Conservation (phyloP, 2,797 vertebrate species). For the Tadarida brasiliensis region DNA sequence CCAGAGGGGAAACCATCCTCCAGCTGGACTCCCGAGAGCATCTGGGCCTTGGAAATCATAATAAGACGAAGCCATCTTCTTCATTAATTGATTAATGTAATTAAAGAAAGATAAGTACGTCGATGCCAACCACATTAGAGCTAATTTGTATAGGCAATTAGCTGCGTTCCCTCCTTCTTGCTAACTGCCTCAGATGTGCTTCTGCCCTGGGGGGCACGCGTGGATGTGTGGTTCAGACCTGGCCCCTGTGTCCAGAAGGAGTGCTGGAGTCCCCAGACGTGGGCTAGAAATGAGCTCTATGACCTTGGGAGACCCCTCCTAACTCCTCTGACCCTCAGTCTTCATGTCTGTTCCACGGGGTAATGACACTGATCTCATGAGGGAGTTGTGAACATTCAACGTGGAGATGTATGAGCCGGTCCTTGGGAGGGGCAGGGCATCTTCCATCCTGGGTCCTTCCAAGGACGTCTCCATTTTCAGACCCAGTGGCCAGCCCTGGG, state of each 20-base stretch:
- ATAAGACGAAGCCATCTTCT: constrained; percentile 78
- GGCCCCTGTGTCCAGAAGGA: neutral
- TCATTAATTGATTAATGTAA: constrained; percentile 88
- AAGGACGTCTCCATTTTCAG: neutral
- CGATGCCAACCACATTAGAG: constrained; percentile 82
- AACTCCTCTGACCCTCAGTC: neutral
- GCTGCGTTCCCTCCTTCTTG: constrained; percentile 74
- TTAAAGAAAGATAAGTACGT: constrained; percentile 83
- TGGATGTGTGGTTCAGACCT: neutral
- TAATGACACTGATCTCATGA: neutral
- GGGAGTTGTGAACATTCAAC: neutral
- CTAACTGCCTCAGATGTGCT: constrained; percentile 64
- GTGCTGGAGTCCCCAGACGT: neutral
- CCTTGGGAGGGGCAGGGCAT: neutral
- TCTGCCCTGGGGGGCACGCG: constrained; percentile 12
- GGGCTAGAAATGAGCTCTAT: neutral
- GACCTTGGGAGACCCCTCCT: neutral
- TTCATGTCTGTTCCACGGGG: neutral
- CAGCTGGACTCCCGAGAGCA: constrained; percentile 60
- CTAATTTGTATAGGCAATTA: constrained; percentile 87
- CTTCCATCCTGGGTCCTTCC: neutral
- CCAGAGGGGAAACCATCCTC: constrained; percentile 15
- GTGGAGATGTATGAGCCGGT: neutral
- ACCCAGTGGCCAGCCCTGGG: neutral
- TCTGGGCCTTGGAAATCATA: constrained; percentile 71